Base-by-base conservation (phyloP, 1,140 invertebrate species). In the Asbolus verrucosus region DNA sequence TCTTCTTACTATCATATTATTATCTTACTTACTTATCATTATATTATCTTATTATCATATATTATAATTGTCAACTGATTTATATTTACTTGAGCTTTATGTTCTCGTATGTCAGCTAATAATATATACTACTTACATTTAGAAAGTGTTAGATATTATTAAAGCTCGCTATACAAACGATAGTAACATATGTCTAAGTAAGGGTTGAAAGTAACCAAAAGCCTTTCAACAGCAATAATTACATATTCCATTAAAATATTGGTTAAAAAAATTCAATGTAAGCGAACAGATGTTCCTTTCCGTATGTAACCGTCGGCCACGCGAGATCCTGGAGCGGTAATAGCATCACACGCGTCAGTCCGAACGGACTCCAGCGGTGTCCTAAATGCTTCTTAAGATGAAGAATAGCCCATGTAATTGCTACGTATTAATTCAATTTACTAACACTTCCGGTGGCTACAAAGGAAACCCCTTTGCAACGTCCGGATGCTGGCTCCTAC, bases 361-460 rank as follows among this genome's bases (percentile, higher is more conserved):
- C 39, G 36, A 69, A 63, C 70, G 75, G 54, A 31, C 59, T 74
- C 79, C 76, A 60, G 67, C 62, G 6, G 76, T 38, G 73, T 68
- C 36, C 70, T 76, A 79, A 80, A 79, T 71, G 78, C 77, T 79
- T 76, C 79, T 79, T 78, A 79, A 80, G 77, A 78, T 70, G 76
- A 75, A 79, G 73, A 77, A 75, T 73, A 33, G 74, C 31, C 61
- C 70, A 4, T 70, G 74, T 80, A 80, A 80, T 80, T 79, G 79
- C 77, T 80, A 78, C 76, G 79, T 79, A 80, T 80, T 80, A 79
- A 80, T 80, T 80, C 79, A 79, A 79, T 80, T 80, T 78, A 67
- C 67, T 69, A 74, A 74, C 76, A 75, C 74, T 80, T 80, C 79
- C 79, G 77, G 77, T 60, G 54, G 18, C 15, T 33, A 78, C 73